Conservation (phyloP, 2,113 vertebrate genomes). For the human region GRCh38 chr12:132273001-132273500, state of each 20-base stretch:
- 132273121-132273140: too few relatives aligned
- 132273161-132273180: too few relatives aligned
- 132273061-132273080: neutral
- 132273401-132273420: neutral
- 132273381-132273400: neutral
- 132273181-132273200: rapidly evolving
- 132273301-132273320: too few relatives aligned
- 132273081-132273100: neutral
- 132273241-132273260: too few relatives aligned
- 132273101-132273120: neutral
- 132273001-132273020: rapidly evolving
- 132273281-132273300: too few relatives aligned
- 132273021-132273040: too few relatives aligned
- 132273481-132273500: neutral
- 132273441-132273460: neutral
- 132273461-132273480: neutral
- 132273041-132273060: neutral
- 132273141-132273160: too few relatives aligned
- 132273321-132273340: too few relatives aligned
- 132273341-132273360: rapidly evolving
- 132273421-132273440: rapidly evolving
- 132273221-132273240: too few relatives aligned
- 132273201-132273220: too few relatives aligned
- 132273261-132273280: rapidly evolving
- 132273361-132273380: too few relatives aligned